phyloP scores from a whole-genome alignment of 2,888 invertebrate genomes.

The Pedicia rivosa region DNA sequence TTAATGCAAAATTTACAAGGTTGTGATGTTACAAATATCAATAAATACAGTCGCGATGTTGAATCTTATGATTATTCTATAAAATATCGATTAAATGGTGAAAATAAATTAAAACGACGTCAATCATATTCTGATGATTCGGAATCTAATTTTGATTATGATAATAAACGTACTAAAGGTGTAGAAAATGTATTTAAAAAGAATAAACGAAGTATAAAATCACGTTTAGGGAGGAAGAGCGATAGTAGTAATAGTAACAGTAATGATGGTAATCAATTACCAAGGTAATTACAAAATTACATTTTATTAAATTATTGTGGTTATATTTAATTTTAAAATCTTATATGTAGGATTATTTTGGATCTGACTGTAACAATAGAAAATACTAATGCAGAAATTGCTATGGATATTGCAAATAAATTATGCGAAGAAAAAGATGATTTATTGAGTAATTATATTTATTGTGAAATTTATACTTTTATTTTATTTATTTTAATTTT shows the following conservation, averaged over 20 bases:
- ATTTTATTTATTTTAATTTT: slow-evolving; percentile 7
- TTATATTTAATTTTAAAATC: slow-evolving; percentile 17
- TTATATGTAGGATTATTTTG: slow-evolving; percentile 32
- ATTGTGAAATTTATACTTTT: slow-evolving; percentile 7
- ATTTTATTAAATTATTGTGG: background rate
- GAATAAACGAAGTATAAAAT: slow-evolving; percentile 23
- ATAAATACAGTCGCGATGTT: slow-evolving; percentile 45
- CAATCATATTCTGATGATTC: slow-evolving; percentile 19
- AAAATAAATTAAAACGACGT: slow-evolving; percentile 25
- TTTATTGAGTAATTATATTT: slow-evolving; percentile 43
- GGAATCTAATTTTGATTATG: background rate
- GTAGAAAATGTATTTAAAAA: slow-evolving; percentile 31
- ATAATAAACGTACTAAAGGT: slow-evolving; percentile 17
- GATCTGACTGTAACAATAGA: slow-evolving; percentile 38
- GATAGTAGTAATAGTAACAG: slow-evolving; percentile 35
- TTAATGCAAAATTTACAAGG: slow-evolving; percentile 61
- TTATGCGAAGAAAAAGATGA: slow-evolving; percentile 57
- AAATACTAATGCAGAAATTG: slow-evolving; percentile 41
- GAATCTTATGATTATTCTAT: slow-evolving; percentile 62
- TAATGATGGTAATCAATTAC: slow-evolving; percentile 21
- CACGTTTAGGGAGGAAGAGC: slow-evolving; percentile 19
- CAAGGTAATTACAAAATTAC: background rate
- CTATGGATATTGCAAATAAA: slow-evolving; percentile 55
- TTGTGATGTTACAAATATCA: slow-evolving; percentile 54
- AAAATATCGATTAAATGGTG: slow-evolving; percentile 43